A percentile compares a stretch with the other conserved stretches of the same genome.
These are phyloP conservation scores for Heterochromis multidens DNA, from an alignment of 2,113 vertebrate genomes.

Conservation along the genomic window DNA sequence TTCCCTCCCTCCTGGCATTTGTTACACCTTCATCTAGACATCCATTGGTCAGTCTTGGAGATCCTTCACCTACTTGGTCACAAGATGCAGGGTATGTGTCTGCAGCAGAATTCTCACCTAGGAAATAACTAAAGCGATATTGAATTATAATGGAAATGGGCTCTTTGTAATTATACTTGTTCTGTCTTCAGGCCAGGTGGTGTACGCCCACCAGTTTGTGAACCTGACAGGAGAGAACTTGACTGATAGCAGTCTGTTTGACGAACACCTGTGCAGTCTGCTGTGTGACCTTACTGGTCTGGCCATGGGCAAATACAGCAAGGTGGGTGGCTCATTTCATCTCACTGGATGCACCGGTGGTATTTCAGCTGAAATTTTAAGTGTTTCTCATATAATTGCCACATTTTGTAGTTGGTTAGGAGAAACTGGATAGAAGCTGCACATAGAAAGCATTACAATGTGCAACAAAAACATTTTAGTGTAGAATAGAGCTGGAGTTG, in stretches of 20 bases:
- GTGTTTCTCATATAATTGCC: background rate
- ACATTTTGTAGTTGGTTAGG: background rate
- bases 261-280: constrained; percentile 87
- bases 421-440: background rate
- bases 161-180: constrained; percentile 26
- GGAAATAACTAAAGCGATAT: background rate
- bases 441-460: background rate
- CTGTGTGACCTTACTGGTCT: constrained; percentile 85
- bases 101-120: background rate
- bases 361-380: background rate
- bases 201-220: constrained; percentile 89
- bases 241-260: constrained; percentile 89
- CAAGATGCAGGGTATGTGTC: constrained; percentile 83
- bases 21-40: constrained; percentile 91
- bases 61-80: constrained; percentile 86
- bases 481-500: background rate
- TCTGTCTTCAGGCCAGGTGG: constrained; percentile 83
- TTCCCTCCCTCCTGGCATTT: constrained; percentile 95
- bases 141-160: background rate
- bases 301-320: constrained; percentile 85
- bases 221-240: constrained; percentile 89
- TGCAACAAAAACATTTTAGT: background rate
- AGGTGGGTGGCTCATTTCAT: constrained; percentile 77
- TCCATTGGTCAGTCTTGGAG: constrained; percentile 90
- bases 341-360: background rate